Percentiles rank a stretch among this genome's conserved stretches.
Conservation (phyloP, 2,113 vertebrate genomes). For the Orthonyx spaldingii region DNA sequence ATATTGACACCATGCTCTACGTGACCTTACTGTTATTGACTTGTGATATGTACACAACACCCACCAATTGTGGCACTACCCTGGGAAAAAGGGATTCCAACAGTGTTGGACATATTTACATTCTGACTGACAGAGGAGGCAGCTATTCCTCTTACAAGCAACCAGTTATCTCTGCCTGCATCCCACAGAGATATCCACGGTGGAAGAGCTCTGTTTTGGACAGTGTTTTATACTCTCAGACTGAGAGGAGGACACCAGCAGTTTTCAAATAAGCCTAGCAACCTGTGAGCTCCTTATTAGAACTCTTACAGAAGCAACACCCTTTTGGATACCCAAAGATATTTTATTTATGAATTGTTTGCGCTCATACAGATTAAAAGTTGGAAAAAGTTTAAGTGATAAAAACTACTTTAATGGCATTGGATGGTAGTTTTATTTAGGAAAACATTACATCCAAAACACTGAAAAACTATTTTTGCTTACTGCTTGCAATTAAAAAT, state of each 20-base stretch:
- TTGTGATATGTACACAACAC: too few relatives aligned
- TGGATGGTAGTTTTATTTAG: neutral
- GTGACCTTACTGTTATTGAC: neutral
- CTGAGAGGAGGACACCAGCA: neutral
- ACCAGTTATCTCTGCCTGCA: neutral
- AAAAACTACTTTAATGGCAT: neutral
- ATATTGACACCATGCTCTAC: rapidly evolving
- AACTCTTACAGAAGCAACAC: neutral
- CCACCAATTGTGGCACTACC: rapidly evolving
- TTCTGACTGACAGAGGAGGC: neutral
- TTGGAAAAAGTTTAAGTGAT: neutral
- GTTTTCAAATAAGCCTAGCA: neutral
- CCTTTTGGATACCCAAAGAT: neutral
- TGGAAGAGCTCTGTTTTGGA: neutral
- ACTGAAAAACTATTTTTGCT: neutral
- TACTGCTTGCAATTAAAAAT: neutral
- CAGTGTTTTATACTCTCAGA: neutral
- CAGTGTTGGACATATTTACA: neutral
- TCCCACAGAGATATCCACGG: neutral
- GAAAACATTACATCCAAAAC: neutral
- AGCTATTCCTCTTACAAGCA: neutral
- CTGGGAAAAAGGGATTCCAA: neutral
- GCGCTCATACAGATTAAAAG: rapidly evolving
- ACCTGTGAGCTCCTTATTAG: neutral
- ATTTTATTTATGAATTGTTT: neutral